These are phyloP conservation scores for Mormoops blainvillei DNA, from an alignment of 2,113 vertebrate genomes.

Conservation along the genomic window DNA sequence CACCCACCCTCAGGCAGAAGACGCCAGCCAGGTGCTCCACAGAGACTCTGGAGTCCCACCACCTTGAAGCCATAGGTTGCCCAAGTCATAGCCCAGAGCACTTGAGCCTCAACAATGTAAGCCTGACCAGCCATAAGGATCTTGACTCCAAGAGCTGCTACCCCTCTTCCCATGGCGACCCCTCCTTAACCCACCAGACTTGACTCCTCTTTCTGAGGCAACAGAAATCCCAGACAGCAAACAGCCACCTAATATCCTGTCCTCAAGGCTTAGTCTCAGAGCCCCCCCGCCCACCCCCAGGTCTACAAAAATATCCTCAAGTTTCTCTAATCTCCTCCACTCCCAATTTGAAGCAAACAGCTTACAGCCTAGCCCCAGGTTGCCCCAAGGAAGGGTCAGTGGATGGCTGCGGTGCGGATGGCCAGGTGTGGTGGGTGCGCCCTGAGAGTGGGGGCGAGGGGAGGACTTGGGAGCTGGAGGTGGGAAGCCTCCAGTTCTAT, in stretches of 20 bases:
- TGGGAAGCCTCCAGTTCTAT: background rate
- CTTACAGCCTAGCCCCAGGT: background rate
- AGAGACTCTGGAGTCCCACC: background rate
- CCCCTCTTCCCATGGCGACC: rapidly evolving
- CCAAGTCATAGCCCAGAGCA: background rate
- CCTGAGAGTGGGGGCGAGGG: background rate
- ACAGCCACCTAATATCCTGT: background rate
- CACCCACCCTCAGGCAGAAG: background rate
- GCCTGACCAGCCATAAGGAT: background rate
- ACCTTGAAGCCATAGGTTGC: background rate
- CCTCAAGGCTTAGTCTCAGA: background rate
- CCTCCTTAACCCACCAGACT: background rate
- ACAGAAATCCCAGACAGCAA: background rate
- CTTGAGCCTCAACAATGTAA: background rate
- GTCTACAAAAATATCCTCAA: background rate
- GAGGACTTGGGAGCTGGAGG: background rate
- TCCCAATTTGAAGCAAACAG: background rate
- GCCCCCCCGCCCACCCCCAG: background rate
- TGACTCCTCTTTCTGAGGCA: background rate
- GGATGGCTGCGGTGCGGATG: background rate
- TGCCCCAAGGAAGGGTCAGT: background rate
- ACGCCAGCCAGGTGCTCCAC: background rate
- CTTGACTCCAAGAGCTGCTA: background rate
- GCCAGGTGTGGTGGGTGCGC: background rate
- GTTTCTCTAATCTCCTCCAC: background rate